phyloP scores from a whole-genome alignment of 2,113 vertebrate genomes.

The Megaceryle torquata region DNA sequence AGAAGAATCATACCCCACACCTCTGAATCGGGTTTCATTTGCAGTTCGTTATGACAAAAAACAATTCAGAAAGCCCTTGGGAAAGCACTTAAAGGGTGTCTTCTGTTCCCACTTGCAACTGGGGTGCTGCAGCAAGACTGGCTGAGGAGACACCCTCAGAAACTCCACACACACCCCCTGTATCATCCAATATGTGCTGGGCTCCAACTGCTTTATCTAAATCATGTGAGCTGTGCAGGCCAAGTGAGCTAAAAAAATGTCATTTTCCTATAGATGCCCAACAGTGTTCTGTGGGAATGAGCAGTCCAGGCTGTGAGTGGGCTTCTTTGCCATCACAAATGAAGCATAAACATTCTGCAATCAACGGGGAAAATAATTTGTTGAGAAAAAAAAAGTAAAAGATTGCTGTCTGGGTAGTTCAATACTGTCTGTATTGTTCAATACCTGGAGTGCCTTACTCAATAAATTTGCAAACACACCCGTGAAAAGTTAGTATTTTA shows the following conservation, averaged over 20 bases:
- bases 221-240: background rate
- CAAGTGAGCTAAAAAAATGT: background rate
- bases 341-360: background rate
- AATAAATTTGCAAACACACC: background rate
- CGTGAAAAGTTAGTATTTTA: background rate
- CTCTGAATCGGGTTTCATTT: background rate
- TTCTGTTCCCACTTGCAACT: background rate
- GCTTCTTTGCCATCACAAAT: background rate
- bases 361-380: background rate
- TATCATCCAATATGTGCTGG: background rate
- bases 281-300: background rate
- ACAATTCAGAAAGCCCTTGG: background rate
- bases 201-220: background rate
- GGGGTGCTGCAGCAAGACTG: background rate
- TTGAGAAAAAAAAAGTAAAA: background rate
- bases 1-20: background rate
- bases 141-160: background rate
- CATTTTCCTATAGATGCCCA: background rate
- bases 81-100: background rate
- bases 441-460: background rate
- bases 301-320: background rate
- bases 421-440: background rate
- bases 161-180: fast-evolving
- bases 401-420: background rate
- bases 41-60: background rate